phyloP scores from a whole-genome alignment of 92 coral and sea anemone genomes.

The Phenganax marumi region DNA sequence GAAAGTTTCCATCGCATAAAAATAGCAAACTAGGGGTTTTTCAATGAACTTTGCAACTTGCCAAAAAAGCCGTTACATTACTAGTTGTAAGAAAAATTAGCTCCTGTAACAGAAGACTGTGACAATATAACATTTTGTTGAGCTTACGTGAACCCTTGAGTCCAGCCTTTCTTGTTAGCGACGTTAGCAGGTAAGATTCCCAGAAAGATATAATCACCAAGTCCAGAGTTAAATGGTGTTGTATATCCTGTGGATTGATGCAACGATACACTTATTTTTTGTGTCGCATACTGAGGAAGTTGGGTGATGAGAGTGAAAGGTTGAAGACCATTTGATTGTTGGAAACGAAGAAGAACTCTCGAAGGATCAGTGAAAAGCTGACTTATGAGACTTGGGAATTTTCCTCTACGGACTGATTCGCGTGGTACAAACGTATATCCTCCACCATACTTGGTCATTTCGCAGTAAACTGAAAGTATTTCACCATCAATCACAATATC shows the following conservation, averaged over 20 bases:
- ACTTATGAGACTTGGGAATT: constrained; percentile 9
- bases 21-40: too few relatives aligned
- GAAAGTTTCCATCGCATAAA: too few relatives aligned
- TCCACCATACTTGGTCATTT: constrained; percentile 53
- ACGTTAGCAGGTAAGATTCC: constrained; percentile 42
- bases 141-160: constrained; percentile 45
- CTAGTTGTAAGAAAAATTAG: too few relatives aligned
- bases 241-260: constrained; percentile 57
- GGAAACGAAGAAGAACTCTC: constrained; percentile 52
- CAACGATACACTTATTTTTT: constrained; percentile 26
- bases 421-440: constrained; percentile 64
- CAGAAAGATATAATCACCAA: constrained; percentile 43
- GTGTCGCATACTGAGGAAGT: background rate
- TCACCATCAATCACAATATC: background rate
- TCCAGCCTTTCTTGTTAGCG: background rate
- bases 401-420: constrained; percentile 16
- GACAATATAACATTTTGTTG: too few relatives aligned
- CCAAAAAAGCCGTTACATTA: too few relatives aligned
- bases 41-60: too few relatives aligned
- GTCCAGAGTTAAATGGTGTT: constrained; percentile 23
- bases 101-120: too few relatives aligned
- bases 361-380: constrained; percentile 50
- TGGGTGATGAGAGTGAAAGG: constrained; percentile 37
- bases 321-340: constrained; percentile 32
- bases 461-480: constrained; percentile 51